Base-by-base conservation (phyloP, 2,888 invertebrate species). In the Temnothorax rugatulus region DNA sequence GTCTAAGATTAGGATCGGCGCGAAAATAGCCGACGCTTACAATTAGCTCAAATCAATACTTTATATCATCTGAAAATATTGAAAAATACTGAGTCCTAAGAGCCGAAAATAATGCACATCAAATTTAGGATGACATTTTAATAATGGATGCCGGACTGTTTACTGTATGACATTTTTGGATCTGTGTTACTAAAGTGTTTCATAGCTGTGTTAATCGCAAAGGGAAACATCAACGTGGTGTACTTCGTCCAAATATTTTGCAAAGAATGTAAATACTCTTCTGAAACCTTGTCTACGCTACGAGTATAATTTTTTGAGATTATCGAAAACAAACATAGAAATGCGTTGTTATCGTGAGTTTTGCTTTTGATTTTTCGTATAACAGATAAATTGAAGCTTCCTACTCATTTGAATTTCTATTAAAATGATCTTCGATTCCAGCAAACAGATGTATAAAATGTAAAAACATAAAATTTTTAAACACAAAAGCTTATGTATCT, bases 41-140 rank as follows among this genome's bases (percentile, higher is more conserved):
- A 50, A 50, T 18, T 34, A 63, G 38, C 11, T 54, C 1, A 29
- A 61, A 44, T 71, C 63, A 3, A 59, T 44, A 25, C 7, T 29
- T 74, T n/a, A 44, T 3, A 18, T 38, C 44, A 13, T 0, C 3
- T 8, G 9, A 73, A 57, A 44, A 13, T 61, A 61, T 47, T 47
- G 5, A n/a, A 74, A 74, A 15, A 21, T 25, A 61, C 5, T 3
- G 4, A 44, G 29, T 29, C 8, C 2, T 41, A 59, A 13, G 18
- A 41, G 2, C 2, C 5, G 2, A 47, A 9, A 25, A 11, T 29
- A 25, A 11, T 29, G 7, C 29, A 7, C 7, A 11, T 7, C 25
- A 74, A 41, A 74, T 73, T 73, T 54, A 73, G 38, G 25, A 8
- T 25, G n/a, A 57, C 4, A n/a, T 25, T 73, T 57, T 25, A 44